phyloP scores from a whole-genome alignment of 1,140 invertebrate genomes.

The Eubasilissa regina region DNA sequence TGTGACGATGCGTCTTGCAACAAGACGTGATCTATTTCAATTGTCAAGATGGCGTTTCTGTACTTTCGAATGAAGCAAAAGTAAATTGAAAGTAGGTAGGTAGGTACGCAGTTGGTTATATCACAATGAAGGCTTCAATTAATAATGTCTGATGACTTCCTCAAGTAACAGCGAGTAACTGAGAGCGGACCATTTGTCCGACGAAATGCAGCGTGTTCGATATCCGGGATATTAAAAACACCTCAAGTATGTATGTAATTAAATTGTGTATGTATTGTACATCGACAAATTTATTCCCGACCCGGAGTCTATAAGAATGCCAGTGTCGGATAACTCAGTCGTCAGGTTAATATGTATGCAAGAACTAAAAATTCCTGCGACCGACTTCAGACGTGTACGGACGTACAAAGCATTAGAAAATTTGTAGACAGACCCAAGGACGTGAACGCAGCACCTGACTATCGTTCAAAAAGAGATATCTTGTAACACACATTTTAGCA shows the following conservation, averaged over 20 bases:
- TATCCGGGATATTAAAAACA: slow-evolving; percentile 18
- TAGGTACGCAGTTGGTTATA: too few species aligned
- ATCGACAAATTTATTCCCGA: slow-evolving; percentile 35
- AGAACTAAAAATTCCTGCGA: slow-evolving; percentile 19
- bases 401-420: slow-evolving; percentile 28
- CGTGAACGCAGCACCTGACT: not conserved
- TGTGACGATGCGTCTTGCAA: too few species aligned
- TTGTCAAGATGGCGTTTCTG: too few species aligned
- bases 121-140: too few species aligned
- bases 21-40: too few species aligned
- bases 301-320: slow-evolving; percentile 31
- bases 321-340: slow-evolving; percentile 17
- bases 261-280: not conserved
- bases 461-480: too few species aligned
- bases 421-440: not conserved
- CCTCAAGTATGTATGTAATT: not conserved
- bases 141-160: too few species aligned
- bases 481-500: too few species aligned
- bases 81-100: too few species aligned
- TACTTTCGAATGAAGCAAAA: too few species aligned
- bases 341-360: not conserved
- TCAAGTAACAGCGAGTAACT: not conserved
- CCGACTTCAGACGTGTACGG: slow-evolving; percentile 21
- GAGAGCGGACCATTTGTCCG: slow-evolving; percentile 1
- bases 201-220: slow-evolving; percentile 2